Evolutionary conservation across 2,888 invertebrate species (phyloP).

Genomic region (Aspidiotus destructor): DNA sequence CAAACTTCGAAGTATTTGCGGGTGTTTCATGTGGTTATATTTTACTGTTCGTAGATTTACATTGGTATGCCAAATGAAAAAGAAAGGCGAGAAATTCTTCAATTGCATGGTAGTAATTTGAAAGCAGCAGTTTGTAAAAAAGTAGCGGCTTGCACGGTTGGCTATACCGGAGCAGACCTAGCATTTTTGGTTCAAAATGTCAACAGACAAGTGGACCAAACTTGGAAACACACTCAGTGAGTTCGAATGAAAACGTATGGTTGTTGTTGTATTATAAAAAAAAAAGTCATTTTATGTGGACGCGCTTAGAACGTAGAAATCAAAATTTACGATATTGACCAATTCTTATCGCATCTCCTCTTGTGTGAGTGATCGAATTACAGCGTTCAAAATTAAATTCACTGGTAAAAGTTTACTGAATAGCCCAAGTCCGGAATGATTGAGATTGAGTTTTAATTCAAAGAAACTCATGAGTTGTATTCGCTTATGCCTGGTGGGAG

Average conservation of each 20-base stretch:
- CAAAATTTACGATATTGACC: conserved; percentile 19
- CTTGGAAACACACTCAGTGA: no score
- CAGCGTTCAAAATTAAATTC: no score
- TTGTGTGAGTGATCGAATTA: no score
- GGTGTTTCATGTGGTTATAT: conserved; percentile 3
- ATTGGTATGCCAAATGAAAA: conserved; percentile 45
- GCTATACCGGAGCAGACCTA: conserved; percentile 51
- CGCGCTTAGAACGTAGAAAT: neutral
- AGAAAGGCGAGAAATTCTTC: conserved; percentile 45
- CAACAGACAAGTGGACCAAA: neutral
- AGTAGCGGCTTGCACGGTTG: conserved; percentile 48
- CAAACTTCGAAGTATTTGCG: neutral
- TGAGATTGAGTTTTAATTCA: no score
- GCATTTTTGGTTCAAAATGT: conserved; percentile 43
- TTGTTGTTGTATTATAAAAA: no score
- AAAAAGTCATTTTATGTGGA: neutral
- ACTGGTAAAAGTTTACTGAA: no score
- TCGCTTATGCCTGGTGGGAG: no score
- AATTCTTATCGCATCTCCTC: neutral
- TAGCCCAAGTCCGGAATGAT: no score
- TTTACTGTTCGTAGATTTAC: conserved; percentile 41
- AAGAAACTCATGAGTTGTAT: no score
- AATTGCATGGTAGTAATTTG: conserved; percentile 38
- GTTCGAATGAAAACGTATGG: no score
- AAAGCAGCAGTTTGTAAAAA: conserved; percentile 34